Evolutionary conservation across 1,140 invertebrate species (phyloP), one percentile per base, ranked within the genome.

Genomic region (Eueides isabella): DNA sequence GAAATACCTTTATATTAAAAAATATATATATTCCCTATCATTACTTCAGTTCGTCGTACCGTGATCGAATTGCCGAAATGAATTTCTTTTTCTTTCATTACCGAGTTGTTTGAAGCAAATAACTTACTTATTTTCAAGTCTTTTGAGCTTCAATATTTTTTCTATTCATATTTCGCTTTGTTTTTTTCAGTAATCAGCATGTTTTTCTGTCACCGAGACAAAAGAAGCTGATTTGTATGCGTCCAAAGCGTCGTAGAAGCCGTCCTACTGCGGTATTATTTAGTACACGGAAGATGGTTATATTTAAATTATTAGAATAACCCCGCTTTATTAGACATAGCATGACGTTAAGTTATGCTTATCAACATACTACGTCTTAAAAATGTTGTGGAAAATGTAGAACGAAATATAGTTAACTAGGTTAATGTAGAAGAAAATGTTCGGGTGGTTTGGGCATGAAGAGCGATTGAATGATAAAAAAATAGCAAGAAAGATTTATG

Each of bases 101-200:
- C 23, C 23, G n/a, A 55, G 48, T 26, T 55, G 48, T 55, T 55
- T 55, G 48, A 11, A 23, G 48, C 48, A 55, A 55, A 55, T 55
- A 55, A 55, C 48, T 55, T 55, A 26, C 48, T 55, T 55, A 55
- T 55, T 55, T 55, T 55, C 48, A 26, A 55, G 48, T 55, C 48
- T 14, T 55, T 55, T 55, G 23, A 23, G n/a, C 3, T 55, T 26
- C 48, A 12, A n/a, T 5, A 7, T 4, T 55, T 26, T 26, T 55
- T 55, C 48, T 55, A 55, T 55, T 55, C 48, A 55, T 55, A 12
- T 26, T 55, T 55, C 23, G 19, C 26, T 55, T 44, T 44, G 41
- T 48, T 48, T 48, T 55, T 55, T 55, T 48, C n/a, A 12, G 9
- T 55, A 26, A 55, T 55, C 9, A 55, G 26, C 23, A 11, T 23